phyloP scores from a whole-genome alignment of 2,888 invertebrate genomes.

The Acleris holmiana region DNA sequence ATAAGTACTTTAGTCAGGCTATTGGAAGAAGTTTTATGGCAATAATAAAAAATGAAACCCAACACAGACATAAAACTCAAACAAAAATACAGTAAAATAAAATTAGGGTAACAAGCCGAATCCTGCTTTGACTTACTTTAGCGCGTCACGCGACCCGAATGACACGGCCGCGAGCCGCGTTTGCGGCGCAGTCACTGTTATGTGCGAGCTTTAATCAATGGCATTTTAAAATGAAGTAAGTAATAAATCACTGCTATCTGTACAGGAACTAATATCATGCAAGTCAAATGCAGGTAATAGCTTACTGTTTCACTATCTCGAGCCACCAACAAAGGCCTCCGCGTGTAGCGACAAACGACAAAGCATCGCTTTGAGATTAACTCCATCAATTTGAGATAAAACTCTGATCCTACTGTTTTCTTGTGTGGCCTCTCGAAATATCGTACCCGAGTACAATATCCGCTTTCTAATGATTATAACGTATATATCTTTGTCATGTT shows the following conservation, averaged over 20 bases:
- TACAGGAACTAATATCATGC: slow-evolving; percentile 41
- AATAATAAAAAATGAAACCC: slow-evolving; percentile 38
- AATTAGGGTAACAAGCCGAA: slow-evolving; percentile 77
- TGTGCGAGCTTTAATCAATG: slow-evolving; percentile 26
- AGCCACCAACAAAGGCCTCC: slow-evolving; percentile 57
- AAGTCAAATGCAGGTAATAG: slow-evolving; percentile 51
- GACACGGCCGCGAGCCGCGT: slow-evolving; percentile 45
- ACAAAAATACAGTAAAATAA: slow-evolving; percentile 69
- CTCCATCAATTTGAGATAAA: slow-evolving; percentile 73
- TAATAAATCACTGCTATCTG: slow-evolving; percentile 39
- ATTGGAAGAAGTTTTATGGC: slow-evolving; percentile 36
- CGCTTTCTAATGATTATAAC: slow-evolving; percentile 37
- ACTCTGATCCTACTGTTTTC: slow-evolving; percentile 63
- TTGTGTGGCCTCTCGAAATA: slow-evolving; percentile 64
- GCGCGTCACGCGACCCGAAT: slow-evolving; percentile 70
- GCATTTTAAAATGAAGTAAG: slow-evolving; percentile 33
- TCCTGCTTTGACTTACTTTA: slow-evolving; percentile 72
- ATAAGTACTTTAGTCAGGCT: slow-evolving; percentile 34
- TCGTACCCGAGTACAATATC: slow-evolving; percentile 40
- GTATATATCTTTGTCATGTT: slow-evolving; percentile 38
- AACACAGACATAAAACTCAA: slow-evolving; percentile 67
- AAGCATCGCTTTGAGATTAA: slow-evolving; percentile 74
- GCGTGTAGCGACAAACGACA: slow-evolving; percentile 65
- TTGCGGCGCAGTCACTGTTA: slow-evolving; percentile 4
- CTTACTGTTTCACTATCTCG: slow-evolving; percentile 55